Base-by-base conservation (phyloP, 2,797 vertebrate genomes). In the Pelodytes ibericus region DNA sequence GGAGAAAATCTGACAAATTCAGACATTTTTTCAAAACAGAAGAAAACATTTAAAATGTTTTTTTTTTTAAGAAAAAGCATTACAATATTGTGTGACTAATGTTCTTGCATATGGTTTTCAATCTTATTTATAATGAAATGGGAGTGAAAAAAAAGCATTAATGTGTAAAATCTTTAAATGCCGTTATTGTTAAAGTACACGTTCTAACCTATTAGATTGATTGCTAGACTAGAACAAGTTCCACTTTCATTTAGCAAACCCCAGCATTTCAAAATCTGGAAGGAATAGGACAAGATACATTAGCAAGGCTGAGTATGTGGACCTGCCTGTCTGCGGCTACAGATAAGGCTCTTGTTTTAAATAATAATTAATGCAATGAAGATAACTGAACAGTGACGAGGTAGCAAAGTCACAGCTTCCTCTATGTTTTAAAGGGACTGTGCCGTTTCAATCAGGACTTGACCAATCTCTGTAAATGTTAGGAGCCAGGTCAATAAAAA, bases 1-100 rank as follows among this genome's bases (percentile, higher is more conserved):
- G 51, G n/a, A 68, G 6, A n/a, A 58, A 29, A 11, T 53, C 20
- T 68, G 44, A 33, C 44, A 61, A 60, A 73, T 62, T 63, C 31
- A 24, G 30, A 31, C 56, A 44, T 64, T 59, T 27, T 64, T 72
- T 66, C 18, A 66, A 63, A 78, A 67, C 29, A 49, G 53, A 57
- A 60, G 6, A 60, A 72, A 78, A 78, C 58, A 62, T 77, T 20
- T 18, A 25, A 67, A 39, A 63, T 73, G 13, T 39, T 39, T 39
- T 39, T 39, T 39, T 39, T 39, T 39, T 36, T 36, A 36, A n/a
- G n/a, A n/a, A 65, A 36, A 27, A 1, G 64, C 3, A 66, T 15
- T 20, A 72, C 72, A 78, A 66, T 72, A 72, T 60, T 53, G 39
- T 49, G 68, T 49, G 75, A 67, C 71, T 78, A 72, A 59, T 64